Base-by-base conservation (phyloP, 2,797 vertebrate genomes). In the Malurus splendens region DNA sequence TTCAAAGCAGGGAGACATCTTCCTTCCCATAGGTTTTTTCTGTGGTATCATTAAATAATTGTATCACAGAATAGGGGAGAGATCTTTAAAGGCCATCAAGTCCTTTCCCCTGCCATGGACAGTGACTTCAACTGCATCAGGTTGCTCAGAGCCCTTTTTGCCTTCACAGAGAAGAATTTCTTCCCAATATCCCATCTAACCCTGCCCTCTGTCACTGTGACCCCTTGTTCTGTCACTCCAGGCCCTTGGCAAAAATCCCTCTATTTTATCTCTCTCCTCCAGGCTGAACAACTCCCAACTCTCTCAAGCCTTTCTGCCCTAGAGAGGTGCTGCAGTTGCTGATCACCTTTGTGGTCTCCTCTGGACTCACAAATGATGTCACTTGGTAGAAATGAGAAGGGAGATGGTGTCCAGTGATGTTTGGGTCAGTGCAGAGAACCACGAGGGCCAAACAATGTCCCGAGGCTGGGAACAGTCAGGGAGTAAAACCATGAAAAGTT, bases 241-340 rank as follows among this genome's bases (percentile, higher is more conserved):
- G n/a, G 7, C 10, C 30, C 18, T 27, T 54, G 15, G 14, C 18
- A 41, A 18, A 42, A 66, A 8, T n/a, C 22, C 7, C 2, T 66
- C 54, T 25, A 2, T 25, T 66, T 41, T 2, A 24, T 12, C 22
- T 48, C 3, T 28, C 22, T 22, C 45, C 17, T 19, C 30, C 30
- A 59, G 10, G 39, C 22, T 47, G 41, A 47, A 8, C 45, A n/a
- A 10, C 12, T 25, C 14, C 12, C 12, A 18, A 2, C 7, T 30
- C 6, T 14, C 25, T 30, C 0, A 0, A 22, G 8, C 30, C 11
- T 24, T 28, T 67, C 16, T 27, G 36, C 30, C 15, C 13, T 18
- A 27, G 10, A 32, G 45, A 65, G 24, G 18, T 73, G 18, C 41
- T 59, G 8, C 25, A 18, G 39, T 7, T 15, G 8, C 6, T 45